A percentile compares a stretch with the other conserved stretches of the same genome.
Evolutionary conservation across 2,888 invertebrate genomes (phyloP).

Genomic region (Drosophila multiciliata): DNA sequence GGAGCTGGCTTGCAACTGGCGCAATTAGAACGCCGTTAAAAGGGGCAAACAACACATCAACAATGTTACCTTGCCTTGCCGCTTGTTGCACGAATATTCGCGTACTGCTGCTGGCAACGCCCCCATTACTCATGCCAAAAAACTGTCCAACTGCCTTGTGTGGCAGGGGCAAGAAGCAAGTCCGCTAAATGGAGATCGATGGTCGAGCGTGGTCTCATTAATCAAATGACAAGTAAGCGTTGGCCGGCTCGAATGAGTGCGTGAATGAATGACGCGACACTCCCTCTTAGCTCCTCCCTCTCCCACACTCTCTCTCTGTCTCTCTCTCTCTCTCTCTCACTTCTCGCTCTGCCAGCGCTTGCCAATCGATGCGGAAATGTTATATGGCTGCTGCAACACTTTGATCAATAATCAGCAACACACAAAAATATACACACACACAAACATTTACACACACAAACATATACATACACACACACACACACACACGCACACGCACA

Average conservation of each 20-base stretch:
- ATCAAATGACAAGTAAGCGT: constrained; percentile 82
- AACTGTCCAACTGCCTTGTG: constrained; percentile 32
- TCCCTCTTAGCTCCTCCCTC: neutral
- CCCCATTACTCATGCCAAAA: constrained; percentile 73
- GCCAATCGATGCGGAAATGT: constrained; percentile 78
- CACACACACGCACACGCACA: neutral
- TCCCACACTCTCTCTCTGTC: neutral
- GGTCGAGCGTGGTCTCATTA: constrained; percentile 83
- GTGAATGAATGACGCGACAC: constrained; percentile 56
- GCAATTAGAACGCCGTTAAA: constrained; percentile 81
- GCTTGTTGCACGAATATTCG: constrained; percentile 36
- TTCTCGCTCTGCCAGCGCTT: constrained; percentile 40
- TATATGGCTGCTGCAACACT: constrained; percentile 61
- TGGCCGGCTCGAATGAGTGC: constrained; percentile 52
- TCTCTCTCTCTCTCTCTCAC: neutral
- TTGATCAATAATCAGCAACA: constrained; percentile 69
- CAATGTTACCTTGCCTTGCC: constrained; percentile 15
- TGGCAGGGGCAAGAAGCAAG: neutral
- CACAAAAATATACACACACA: constrained; percentile 9
- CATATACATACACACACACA: neutral
- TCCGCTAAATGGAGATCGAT: constrained; percentile 84
- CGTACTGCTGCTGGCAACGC: constrained; percentile 65
- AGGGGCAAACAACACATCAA: constrained; percentile 54
- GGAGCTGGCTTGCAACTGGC: constrained; percentile 44
- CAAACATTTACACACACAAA: constrained; percentile 12